Evolutionary conservation across 2,888 invertebrate genomes (phyloP).

Genomic region (Catocala nupta): DNA sequence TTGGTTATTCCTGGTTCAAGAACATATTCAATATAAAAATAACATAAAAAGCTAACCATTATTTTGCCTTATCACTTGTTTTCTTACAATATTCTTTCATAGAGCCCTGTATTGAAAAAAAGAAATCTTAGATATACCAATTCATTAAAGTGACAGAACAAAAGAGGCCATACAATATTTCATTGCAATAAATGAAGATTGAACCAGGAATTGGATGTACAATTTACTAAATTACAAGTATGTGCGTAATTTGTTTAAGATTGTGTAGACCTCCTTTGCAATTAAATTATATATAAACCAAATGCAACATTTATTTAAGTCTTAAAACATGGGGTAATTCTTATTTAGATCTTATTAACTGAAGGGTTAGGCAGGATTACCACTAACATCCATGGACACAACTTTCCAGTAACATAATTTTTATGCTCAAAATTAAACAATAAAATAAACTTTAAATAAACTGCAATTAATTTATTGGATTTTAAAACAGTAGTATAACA

Average conservation of each 20-base stretch:
- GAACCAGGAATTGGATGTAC: constrained; percentile 45
- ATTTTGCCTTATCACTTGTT: constrained; percentile 64
- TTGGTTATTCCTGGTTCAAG: constrained; percentile 71
- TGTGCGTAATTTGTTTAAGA: not conserved
- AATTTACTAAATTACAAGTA: not conserved
- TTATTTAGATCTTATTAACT: too few relatives aligned
- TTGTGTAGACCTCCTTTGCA: constrained; percentile 45
- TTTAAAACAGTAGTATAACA: too few relatives aligned
- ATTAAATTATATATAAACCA: not conserved
- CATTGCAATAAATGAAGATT: constrained; percentile 20
- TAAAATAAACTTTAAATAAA: too few relatives aligned
- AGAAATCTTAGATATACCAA: constrained; percentile 9
- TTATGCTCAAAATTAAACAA: too few relatives aligned
- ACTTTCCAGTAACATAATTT: too few relatives aligned
- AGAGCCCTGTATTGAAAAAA: constrained; percentile 69
- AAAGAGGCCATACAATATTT: constrained; percentile 60
- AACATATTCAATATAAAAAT: constrained; percentile 33
- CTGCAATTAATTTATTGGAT: too few relatives aligned
- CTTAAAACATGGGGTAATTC: too few relatives aligned
- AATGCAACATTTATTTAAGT: not conserved
- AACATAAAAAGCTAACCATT: constrained; percentile 71
- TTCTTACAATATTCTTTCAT: constrained; percentile 67
- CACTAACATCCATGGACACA: too few relatives aligned
- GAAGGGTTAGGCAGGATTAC: too few relatives aligned
- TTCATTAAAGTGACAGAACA: constrained; percentile 45